A percentile compares a stretch with the other conserved stretches of the same genome.
These are phyloP conservation scores for Hydrolagus affinis DNA, from an alignment of 2,113 vertebrate species.

Conservation along the genomic window DNA sequence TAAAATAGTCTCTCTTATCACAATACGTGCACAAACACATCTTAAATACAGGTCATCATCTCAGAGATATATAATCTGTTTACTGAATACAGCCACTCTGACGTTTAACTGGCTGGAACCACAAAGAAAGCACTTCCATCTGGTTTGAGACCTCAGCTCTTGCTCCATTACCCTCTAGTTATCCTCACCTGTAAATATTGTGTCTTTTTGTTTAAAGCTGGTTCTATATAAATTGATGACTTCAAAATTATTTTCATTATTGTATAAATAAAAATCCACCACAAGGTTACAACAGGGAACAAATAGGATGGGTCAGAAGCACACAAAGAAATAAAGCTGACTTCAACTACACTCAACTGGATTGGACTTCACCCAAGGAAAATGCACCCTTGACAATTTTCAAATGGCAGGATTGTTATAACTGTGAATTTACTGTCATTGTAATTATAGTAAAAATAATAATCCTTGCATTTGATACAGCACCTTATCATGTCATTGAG, in stretches of 20 bases:
- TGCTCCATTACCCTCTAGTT: constrained; percentile 35
- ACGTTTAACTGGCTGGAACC: constrained; percentile 42
- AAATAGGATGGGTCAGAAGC: background rate
- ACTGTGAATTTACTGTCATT: background rate
- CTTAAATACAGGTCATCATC: constrained; percentile 36
- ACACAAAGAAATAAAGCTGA: background rate
- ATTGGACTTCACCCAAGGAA: background rate
- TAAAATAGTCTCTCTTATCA: constrained; percentile 37
- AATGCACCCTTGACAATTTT: background rate
- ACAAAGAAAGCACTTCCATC: constrained; percentile 38
- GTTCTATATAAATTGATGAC: constrained; percentile 41
- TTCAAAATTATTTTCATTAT: constrained; percentile 43
- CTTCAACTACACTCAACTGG: background rate
- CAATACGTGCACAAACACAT: constrained; percentile 29
- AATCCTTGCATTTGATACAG: too few relatives aligned
- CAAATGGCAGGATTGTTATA: background rate
- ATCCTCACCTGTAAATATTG: constrained; percentile 45
- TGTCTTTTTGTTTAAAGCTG: constrained; percentile 38
- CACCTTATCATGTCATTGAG: too few relatives aligned
- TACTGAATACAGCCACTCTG: constrained; percentile 44
- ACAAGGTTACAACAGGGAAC: background rate
- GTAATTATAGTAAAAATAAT: background rate
- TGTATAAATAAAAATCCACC: background rate
- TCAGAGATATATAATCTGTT: constrained; percentile 44
- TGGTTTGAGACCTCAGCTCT: constrained; percentile 41